Conservation (phyloP, 2,888 invertebrate genomes). For the Amiota communis region DNA sequence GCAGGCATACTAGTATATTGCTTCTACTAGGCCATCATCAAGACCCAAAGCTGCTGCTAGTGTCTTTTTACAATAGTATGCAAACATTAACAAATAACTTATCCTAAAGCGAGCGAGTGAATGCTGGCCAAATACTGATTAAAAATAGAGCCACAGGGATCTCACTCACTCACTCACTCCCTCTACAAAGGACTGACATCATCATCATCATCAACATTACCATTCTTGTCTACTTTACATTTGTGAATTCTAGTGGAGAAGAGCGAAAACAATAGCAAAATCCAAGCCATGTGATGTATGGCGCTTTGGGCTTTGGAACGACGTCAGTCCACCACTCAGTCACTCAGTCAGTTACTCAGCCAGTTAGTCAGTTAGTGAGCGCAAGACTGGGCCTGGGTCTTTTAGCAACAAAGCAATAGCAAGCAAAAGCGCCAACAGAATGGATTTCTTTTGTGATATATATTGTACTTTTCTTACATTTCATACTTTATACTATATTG, state of each 20-base stretch:
- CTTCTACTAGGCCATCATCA: no score
- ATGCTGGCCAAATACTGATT: no score
- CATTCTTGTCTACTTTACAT: no score
- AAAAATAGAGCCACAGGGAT: no score
- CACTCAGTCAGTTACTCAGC: background rate
- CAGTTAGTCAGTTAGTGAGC: background rate
- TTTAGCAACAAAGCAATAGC: conserved; percentile 19
- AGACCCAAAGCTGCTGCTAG: no score
- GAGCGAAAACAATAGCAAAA: background rate
- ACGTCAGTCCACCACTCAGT: background rate
- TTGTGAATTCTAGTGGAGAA: background rate
- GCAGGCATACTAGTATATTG: no score
- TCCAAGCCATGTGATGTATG: background rate
- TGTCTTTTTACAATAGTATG: no score
- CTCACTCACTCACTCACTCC: no score
- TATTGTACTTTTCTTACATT: background rate
- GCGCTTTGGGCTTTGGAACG: background rate
- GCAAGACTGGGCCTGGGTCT: conserved; percentile 2
- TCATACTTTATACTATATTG: background rate
- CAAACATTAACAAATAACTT: no score
- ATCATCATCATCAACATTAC: no score
- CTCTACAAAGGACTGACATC: no score
- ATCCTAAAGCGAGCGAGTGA: no score
- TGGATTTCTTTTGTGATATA: conserved; percentile 35
- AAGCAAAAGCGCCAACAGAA: conserved; percentile 1